A percentile compares a stretch with the other conserved stretches of the same genome.
Evolutionary conservation across 2,113 vertebrate species (phyloP).

Genomic region (Perognathus longimembris): DNA sequence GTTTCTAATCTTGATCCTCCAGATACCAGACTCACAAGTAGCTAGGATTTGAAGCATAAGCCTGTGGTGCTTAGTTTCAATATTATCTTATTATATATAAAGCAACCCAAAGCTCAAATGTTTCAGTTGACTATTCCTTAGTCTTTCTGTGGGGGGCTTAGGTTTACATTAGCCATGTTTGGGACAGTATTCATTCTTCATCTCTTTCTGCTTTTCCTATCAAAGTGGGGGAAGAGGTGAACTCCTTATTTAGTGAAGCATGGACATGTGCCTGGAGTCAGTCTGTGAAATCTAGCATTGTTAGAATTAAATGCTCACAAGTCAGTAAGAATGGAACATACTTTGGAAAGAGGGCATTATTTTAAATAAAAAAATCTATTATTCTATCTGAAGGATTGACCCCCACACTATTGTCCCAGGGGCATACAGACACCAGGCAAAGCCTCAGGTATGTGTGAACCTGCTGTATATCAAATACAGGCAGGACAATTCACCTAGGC

Average conservation of each 20-base stretch:
- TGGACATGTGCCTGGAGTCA: background rate
- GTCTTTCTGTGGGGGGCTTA: background rate
- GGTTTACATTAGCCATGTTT: background rate
- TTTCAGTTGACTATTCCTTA: background rate
- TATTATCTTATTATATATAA: background rate
- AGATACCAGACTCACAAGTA: no score
- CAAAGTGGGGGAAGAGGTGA: background rate
- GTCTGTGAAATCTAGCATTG: background rate
- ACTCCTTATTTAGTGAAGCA: background rate
- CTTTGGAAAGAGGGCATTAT: background rate
- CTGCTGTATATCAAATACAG: no score
- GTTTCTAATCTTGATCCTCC: no score
- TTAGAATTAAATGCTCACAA: constrained; percentile 6
- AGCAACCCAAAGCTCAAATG: background rate
- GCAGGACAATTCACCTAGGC: no score
- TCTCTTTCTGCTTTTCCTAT: background rate
- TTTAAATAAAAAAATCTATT: constrained; percentile 8
- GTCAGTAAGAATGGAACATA: background rate
- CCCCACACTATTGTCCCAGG: no score
- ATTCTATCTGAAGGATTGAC: no score
- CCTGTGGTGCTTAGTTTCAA: no score
- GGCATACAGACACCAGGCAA: no score
- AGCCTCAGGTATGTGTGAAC: no score
- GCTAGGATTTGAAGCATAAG: no score
- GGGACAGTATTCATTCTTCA: background rate